phyloP scores from a whole-genome alignment of 2,888 invertebrate species.

The Timema cristinae region DNA sequence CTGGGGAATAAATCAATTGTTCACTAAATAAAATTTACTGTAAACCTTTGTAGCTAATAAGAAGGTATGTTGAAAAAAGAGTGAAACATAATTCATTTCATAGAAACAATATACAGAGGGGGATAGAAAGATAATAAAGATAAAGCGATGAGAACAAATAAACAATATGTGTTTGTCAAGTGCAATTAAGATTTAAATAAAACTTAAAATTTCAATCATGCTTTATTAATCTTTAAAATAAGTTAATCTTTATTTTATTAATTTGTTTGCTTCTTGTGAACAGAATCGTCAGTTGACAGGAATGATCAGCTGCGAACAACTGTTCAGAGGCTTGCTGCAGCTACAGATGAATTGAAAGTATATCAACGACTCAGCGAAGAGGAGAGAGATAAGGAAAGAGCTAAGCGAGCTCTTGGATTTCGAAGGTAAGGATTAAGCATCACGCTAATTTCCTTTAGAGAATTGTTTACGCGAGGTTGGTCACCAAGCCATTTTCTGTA shows the following conservation, averaged over 20 bases:
- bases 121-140: no score
- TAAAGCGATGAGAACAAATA: no score
- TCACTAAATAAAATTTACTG: no score
- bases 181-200: neutral
- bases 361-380: conserved; percentile 51
- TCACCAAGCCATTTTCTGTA: no score
- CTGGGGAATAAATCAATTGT: no score
- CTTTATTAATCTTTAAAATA: conserved; percentile 2
- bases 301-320: conserved; percentile 41
- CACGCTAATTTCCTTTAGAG: no score
- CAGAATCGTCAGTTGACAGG: conserved; percentile 30
- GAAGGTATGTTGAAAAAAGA: no score
- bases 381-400: conserved; percentile 50
- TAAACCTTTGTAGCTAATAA: no score
- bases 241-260: neutral
- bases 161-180: neutral
- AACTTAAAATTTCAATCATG: neutral
- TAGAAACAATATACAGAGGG: no score
- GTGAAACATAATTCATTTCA: no score
- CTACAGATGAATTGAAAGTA: conserved; percentile 64
- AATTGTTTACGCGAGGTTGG: no score
- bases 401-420: conserved; percentile 42
- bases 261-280: conserved; percentile 9
- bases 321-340: conserved; percentile 62
- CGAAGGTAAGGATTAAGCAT: conserved; percentile 38